Percentiles rank a stretch among this genome's conserved stretches.
These are phyloP conservation scores for Clavelina lepadiformis DNA, from an alignment of 23 tunicate species.

Conservation along the genomic window DNA sequence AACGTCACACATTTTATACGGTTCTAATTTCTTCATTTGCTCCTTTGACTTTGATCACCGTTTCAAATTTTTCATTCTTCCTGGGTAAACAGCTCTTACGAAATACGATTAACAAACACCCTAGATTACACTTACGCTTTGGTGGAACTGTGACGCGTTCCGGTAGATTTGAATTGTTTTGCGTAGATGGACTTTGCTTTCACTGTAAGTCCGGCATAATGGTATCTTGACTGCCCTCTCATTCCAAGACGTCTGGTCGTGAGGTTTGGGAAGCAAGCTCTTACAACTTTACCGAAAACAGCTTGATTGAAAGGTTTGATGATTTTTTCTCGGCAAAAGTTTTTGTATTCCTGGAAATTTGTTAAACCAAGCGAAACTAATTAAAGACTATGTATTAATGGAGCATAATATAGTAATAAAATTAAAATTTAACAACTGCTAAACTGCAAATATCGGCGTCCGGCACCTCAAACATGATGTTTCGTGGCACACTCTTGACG, in stretches of 20 bases:
- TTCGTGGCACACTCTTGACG: constrained; percentile 72
- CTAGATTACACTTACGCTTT: too few relatives aligned
- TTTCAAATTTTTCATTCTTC: not conserved
- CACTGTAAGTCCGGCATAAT: constrained; percentile 87
- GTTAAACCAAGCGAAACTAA: too few relatives aligned
- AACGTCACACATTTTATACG: too few relatives aligned
- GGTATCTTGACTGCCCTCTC: constrained; percentile 88
- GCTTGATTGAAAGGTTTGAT: constrained; percentile 88
- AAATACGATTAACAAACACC: too few relatives aligned
- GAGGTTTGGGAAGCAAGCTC: constrained; percentile 93
- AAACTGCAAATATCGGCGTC: not conserved
- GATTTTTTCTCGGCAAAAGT: constrained; percentile 26
- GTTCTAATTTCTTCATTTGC: too few relatives aligned
- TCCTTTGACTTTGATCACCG: not conserved
- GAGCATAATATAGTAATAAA: not conserved
- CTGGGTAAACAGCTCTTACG: not conserved
- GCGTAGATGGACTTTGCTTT: constrained; percentile 54
- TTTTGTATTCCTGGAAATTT: constrained; percentile 61
- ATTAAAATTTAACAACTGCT: not conserved
- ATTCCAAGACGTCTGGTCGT: constrained; percentile 84
- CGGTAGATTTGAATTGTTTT: constrained; percentile 6
- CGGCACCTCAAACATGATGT: constrained; percentile 74
- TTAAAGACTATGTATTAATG: too few relatives aligned
- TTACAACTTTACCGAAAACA: constrained; percentile 90
- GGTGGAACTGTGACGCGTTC: too few relatives aligned